These are phyloP conservation scores for Mustela nigripes DNA, from an alignment of 2,113 vertebrate genomes.

Conservation along the genomic window DNA sequence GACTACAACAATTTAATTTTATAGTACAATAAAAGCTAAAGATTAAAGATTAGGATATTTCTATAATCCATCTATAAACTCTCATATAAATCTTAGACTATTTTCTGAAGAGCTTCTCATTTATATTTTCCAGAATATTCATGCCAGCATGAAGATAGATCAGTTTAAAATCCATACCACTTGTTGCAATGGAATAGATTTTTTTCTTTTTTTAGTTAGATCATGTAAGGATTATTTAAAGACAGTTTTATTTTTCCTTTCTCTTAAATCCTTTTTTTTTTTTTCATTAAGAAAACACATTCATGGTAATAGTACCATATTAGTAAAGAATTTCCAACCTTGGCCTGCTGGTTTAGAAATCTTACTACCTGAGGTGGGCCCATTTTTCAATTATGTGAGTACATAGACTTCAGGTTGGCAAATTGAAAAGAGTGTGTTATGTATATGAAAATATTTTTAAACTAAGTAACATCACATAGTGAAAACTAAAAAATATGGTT, in stretches of 20 bases:
- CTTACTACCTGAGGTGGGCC: background rate
- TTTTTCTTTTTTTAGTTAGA: slow-evolving; percentile 34
- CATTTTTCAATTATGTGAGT: background rate
- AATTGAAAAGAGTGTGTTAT: background rate
- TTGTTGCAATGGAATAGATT: background rate
- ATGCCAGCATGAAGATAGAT: background rate
- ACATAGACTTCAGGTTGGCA: background rate
- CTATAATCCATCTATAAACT: background rate
- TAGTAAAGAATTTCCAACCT: background rate
- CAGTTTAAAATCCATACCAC: background rate
- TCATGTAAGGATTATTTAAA: slow-evolving; percentile 14
- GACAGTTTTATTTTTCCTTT: slow-evolving; percentile 33
- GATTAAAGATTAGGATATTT: slow-evolving; percentile 28
- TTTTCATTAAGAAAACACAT: background rate
- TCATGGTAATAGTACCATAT: background rate
- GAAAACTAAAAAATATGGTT: background rate
- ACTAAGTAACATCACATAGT: background rate
- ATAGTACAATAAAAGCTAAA: background rate
- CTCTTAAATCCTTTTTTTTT: background rate
- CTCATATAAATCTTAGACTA: background rate
- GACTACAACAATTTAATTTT: slow-evolving; percentile 5
- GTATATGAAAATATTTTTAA: slow-evolving; percentile 16
- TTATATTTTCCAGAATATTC: slow-evolving; percentile 10
- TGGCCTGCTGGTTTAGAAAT: background rate
- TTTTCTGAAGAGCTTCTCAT: background rate